phyloP scores from a whole-genome alignment of 1,140 invertebrate genomes.

The Pseudobourletiella spinata region DNA sequence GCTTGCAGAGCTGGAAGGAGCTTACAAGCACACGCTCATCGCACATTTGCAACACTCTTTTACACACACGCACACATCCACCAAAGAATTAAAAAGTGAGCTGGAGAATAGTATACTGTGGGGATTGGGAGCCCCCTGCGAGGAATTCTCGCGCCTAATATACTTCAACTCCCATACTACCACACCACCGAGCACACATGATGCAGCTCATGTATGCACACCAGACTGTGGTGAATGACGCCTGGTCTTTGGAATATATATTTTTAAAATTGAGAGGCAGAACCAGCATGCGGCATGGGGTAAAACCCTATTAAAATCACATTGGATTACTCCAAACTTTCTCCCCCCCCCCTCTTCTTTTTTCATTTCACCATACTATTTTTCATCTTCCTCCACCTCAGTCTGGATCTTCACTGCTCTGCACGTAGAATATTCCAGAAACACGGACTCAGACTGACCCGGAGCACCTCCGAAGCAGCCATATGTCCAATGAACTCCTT shows the following conservation, averaged over 20 bases:
- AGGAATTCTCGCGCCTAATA: not conserved
- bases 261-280: not conserved
- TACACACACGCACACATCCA: not conserved
- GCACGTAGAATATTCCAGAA: not conserved
- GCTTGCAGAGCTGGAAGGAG: not conserved
- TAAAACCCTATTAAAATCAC: constrained; percentile 11
- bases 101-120: not conserved
- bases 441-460: not conserved
- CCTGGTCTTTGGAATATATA: not conserved
- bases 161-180: not conserved
- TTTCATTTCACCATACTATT: not conserved
- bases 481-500: not conserved
- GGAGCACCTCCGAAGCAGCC: not conserved
- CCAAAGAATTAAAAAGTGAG: not conserved
- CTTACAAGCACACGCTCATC: not conserved
- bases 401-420: not conserved
- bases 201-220: not conserved
- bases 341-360: not conserved
- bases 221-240: not conserved
- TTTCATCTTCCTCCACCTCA: not conserved
- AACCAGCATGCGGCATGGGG: too few species aligned
- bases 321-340: not conserved
- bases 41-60: not conserved
- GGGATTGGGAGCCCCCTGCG: not conserved
- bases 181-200: not conserved